Evolutionary conservation across 2,113 vertebrate genomes (phyloP).

Genomic region (Hippocampus abdominalis): DNA sequence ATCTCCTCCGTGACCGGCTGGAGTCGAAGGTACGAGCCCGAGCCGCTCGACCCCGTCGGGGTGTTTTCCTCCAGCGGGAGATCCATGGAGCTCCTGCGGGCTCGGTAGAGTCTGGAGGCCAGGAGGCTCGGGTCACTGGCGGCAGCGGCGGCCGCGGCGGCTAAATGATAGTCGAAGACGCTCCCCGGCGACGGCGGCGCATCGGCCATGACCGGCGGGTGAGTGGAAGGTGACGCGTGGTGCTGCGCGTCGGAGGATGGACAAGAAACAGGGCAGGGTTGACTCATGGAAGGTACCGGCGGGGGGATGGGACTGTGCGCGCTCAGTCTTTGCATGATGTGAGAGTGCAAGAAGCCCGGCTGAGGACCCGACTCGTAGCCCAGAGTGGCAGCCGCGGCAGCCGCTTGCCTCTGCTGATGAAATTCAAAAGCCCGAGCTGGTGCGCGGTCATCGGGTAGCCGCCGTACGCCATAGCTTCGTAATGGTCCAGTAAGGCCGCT

Average conservation of each 20-base stretch:
- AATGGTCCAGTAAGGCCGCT: slow-evolving; percentile 77
- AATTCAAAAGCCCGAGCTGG: slow-evolving; percentile 65
- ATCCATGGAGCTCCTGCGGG: slow-evolving; percentile 83
- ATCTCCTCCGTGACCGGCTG: slow-evolving; percentile 95
- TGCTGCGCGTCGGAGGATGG: slow-evolving; percentile 69
- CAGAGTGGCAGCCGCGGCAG: slow-evolving; percentile 76
- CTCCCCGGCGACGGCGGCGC: slow-evolving; percentile 60
- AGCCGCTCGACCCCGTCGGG: slow-evolving; percentile 59
- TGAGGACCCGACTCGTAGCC: slow-evolving; percentile 79
- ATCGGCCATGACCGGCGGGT: slow-evolving; percentile 83
- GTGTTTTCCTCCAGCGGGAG: slow-evolving; percentile 80
- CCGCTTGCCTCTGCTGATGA: slow-evolving; percentile 75
- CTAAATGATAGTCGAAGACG: slow-evolving; percentile 89
- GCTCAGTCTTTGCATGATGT: slow-evolving; percentile 63
- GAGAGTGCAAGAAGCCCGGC: slow-evolving; percentile 77
- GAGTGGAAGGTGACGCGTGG: slow-evolving; percentile 68
- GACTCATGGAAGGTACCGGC: slow-evolving; percentile 42
- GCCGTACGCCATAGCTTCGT: slow-evolving; percentile 72
- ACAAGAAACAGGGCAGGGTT: slow-evolving; percentile 20
- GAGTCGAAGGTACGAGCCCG: slow-evolving; percentile 74
- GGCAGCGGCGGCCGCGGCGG: slow-evolving; percentile 65
- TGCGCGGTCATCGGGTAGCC: slow-evolving; percentile 70
- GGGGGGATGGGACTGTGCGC: slow-evolving; percentile 53
- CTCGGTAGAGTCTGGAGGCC: slow-evolving; percentile 77
- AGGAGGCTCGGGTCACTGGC: slow-evolving; percentile 72